These are phyloP conservation scores for Enhydra lutris DNA, from an alignment of 2,113 vertebrate genomes.

Conservation along the genomic window DNA sequence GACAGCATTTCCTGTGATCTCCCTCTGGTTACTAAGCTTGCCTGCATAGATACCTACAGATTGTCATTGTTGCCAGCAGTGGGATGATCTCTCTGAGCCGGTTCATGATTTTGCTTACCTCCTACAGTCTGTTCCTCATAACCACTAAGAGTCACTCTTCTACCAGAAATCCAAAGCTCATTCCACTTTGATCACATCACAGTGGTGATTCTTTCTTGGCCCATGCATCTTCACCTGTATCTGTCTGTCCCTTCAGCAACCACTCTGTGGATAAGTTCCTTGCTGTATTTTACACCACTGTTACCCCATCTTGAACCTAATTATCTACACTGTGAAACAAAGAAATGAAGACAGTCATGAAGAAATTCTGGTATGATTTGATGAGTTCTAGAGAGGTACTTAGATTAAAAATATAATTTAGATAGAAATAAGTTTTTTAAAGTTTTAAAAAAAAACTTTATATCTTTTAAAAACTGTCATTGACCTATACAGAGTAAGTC, in stretches of 20 bases:
- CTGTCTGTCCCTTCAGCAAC: background rate
- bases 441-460: background rate
- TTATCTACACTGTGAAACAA: conserved; percentile 34
- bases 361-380: background rate
- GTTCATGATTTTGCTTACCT: background rate
- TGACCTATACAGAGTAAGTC: background rate
- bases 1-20: conserved; percentile 42
- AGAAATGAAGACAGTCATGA: conserved; percentile 33
- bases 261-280: conserved; percentile 10
- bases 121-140: background rate
- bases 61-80: background rate
- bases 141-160: background rate
- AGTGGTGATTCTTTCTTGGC: conserved; percentile 13
- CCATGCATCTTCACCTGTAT: background rate
- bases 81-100: background rate
- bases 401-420: background rate
- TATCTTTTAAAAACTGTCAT: background rate
- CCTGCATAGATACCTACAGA: background rate
- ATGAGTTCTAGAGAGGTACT: background rate
- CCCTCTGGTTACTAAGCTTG: conserved; percentile 11
- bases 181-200: conserved; percentile 11
- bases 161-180: background rate
- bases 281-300: background rate
- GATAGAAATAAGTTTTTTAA: background rate
- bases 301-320: conserved; percentile 6